Percentiles rank a stretch among this genome's conserved stretches.
Conservation (phyloP, 1,140 invertebrate genomes). For the Diuraphis noxia region DNA sequence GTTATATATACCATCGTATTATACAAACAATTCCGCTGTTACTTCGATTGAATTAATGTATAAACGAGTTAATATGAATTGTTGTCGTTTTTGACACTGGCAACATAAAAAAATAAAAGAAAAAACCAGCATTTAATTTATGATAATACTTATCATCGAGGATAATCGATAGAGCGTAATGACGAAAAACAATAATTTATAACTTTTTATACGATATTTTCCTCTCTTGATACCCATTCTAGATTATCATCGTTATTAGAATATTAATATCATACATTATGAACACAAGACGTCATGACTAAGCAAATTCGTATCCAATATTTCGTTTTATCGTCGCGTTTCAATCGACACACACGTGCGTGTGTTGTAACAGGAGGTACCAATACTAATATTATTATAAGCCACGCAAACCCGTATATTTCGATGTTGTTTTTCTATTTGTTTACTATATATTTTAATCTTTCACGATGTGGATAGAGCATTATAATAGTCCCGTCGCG, state of each 20-base stretch:
- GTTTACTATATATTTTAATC: neutral
- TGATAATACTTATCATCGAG: neutral
- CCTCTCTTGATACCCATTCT: neutral
- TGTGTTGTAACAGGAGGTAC: neutral
- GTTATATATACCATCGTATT: neutral
- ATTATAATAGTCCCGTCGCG: neutral
- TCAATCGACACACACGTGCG: neutral
- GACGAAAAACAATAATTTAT: slow-evolving; percentile 32
- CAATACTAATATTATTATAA: neutral
- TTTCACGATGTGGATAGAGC: neutral
- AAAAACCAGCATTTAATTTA: slow-evolving; percentile 3
- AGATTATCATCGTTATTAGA: slow-evolving; percentile 5
- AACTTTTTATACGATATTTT: slow-evolving; percentile 10
- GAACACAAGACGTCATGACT: neutral
- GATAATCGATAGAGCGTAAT: neutral
- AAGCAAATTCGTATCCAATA: slow-evolving; percentile 2
- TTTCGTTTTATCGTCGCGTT: slow-evolving; percentile 17
- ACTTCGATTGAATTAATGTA: neutral
- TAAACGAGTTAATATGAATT: neutral
- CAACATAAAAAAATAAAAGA: neutral
- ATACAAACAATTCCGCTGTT: neutral
- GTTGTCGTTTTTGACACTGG: neutral
- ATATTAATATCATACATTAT: neutral
- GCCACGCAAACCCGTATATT: neutral
- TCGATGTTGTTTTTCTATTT: neutral